Evolutionary conservation across 2,888 invertebrate genomes (phyloP).

Genomic region (Stenurella melanura): DNA sequence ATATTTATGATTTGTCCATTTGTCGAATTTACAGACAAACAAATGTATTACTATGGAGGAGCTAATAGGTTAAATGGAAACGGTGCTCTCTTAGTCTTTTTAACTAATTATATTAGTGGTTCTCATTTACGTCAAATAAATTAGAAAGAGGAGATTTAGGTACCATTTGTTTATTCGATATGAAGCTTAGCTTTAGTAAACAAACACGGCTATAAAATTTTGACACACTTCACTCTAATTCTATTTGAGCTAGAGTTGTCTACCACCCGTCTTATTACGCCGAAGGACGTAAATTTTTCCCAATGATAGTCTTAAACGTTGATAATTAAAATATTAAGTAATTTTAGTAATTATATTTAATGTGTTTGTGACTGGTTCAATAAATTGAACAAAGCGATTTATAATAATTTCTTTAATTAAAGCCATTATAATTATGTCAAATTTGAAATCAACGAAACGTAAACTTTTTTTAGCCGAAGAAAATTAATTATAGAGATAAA

Average conservation of each 20-base stretch:
- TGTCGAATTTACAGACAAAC: slow-evolving; percentile 54
- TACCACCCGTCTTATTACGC: neutral
- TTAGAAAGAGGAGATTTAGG: neutral
- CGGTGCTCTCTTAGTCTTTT: slow-evolving; percentile 35
- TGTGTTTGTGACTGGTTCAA: slow-evolving; percentile 13
- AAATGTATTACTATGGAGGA: slow-evolving; percentile 37
- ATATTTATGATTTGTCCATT: slow-evolving; percentile 45
- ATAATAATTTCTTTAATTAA: slow-evolving; percentile 7
- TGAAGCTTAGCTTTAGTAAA: neutral
- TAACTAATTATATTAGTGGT: slow-evolving; percentile 22
- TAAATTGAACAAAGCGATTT: slow-evolving; percentile 25
- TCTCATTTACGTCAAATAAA: slow-evolving; percentile 15
- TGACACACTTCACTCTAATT: neutral
- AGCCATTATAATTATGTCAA: slow-evolving; percentile 1
- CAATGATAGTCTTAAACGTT: neutral
- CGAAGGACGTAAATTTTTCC: slow-evolving; percentile 18
- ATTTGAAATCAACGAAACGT: slow-evolving; percentile 21
- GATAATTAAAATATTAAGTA: slow-evolving; percentile 16
- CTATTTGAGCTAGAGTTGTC: neutral
- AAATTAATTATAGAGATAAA: slow-evolving; percentile 1
- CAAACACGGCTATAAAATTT: neutral
- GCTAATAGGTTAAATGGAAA: slow-evolving; percentile 43
- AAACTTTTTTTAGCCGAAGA: slow-evolving; percentile 17
- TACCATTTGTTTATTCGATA: neutral
- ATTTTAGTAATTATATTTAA: slow-evolving; percentile 2